These are phyloP conservation scores for Bos javanicus DNA, from an alignment of 2,113 vertebrate species.

Conservation along the genomic window DNA sequence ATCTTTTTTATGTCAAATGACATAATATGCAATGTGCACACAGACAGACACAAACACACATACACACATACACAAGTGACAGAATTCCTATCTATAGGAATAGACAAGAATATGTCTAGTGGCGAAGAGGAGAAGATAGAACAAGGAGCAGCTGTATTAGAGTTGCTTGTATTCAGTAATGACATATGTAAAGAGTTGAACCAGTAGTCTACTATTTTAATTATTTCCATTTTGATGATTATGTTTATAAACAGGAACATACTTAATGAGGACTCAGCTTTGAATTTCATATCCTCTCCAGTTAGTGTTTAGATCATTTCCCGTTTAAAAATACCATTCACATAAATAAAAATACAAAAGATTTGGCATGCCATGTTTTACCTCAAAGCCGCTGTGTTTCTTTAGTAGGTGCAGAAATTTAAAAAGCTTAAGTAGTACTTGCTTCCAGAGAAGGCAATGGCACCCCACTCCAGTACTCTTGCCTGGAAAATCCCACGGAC, in stretches of 20 bases:
- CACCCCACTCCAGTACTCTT: too few relatives aligned
- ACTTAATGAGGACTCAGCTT: slow-evolving; percentile 5
- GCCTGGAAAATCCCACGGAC: too few relatives aligned
- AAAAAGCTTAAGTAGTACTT: not conserved
- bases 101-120: not conserved
- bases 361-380: not conserved
- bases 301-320: not conserved
- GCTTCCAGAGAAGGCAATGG: not conserved
- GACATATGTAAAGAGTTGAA: not conserved
- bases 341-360: not conserved
- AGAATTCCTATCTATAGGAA: not conserved
- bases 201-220: not conserved
- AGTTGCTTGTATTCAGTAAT: not conserved
- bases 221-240: not conserved
- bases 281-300: not conserved
- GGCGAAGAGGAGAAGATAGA: not conserved
- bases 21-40: not conserved
- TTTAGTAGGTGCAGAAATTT: not conserved
- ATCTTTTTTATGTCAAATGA: not conserved
- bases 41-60: not conserved
- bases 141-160: not conserved
- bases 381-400: not conserved
- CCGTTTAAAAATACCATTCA: slow-evolving; percentile 1
- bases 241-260: slow-evolving; percentile 24
- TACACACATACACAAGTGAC: not conserved